A percentile compares a stretch with the other conserved stretches of the same genome.
Conservation (phyloP, 2,113 vertebrate species). For the Hypomesus transpacificus region DNA sequence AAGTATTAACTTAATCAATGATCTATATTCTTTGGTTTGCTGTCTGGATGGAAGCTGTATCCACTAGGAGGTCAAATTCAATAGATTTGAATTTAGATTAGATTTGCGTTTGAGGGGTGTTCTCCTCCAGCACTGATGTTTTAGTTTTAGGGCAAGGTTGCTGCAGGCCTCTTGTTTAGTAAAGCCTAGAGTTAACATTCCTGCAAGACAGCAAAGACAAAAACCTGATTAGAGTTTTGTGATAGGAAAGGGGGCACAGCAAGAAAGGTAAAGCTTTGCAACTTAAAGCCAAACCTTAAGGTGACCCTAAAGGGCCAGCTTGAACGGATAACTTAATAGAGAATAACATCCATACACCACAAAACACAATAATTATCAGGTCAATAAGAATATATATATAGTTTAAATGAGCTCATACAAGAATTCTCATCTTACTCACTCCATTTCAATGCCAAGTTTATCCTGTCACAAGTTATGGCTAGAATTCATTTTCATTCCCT, state of each 20-base stretch:
- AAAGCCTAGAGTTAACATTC: slow-evolving; percentile 88
- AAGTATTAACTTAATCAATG: slow-evolving; percentile 9
- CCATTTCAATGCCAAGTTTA: too few relatives aligned
- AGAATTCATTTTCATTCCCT: too few relatives aligned
- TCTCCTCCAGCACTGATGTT: slow-evolving; percentile 86
- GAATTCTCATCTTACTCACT: too few relatives aligned
- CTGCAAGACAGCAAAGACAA: slow-evolving; percentile 98
- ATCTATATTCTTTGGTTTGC: slow-evolving; percentile 80
- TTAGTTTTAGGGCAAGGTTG: slow-evolving; percentile 77
- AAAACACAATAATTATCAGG: neutral
- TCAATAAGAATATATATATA: too few relatives aligned
- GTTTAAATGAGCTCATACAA: too few relatives aligned
- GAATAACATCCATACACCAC: slow-evolving; percentile 6
- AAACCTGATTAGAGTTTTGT: slow-evolving; percentile 58
- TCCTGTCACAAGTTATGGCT: too few relatives aligned
- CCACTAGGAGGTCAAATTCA: slow-evolving; percentile 75
- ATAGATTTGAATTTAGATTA: slow-evolving; percentile 21
- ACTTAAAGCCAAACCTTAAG: neutral
- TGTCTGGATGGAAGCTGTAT: slow-evolving; percentile 87
- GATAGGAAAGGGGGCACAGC: neutral
- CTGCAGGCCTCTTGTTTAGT: slow-evolving; percentile 82
- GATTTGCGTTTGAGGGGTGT: slow-evolving; percentile 73
- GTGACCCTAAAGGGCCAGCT: too few relatives aligned
- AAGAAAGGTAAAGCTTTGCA: neutral
- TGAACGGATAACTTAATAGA: neutral